Evolutionary conservation across 92 coral and sea anemone genomes (phyloP).

Genomic region (Porites lobata): DNA sequence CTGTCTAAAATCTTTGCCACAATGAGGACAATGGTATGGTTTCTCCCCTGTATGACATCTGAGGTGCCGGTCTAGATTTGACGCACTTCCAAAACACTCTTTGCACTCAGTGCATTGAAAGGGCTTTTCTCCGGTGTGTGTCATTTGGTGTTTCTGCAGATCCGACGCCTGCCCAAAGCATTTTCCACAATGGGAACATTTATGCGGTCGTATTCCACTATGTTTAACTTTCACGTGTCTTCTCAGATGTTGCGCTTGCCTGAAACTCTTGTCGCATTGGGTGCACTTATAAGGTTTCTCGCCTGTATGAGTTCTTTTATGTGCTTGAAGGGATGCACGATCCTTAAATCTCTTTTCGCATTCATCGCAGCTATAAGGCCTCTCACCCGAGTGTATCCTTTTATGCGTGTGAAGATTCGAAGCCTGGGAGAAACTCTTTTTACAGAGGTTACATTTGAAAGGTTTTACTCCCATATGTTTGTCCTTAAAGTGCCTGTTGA

Average conservation of each 20-base stretch:
- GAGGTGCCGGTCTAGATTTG: background rate
- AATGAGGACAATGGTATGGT: background rate
- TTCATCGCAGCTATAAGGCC: background rate
- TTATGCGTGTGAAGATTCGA: background rate
- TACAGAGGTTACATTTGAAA: background rate
- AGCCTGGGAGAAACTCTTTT: background rate
- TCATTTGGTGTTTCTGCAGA: background rate
- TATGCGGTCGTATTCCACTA: background rate
- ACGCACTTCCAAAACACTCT: background rate
- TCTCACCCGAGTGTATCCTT: background rate
- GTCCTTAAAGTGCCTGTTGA: background rate
- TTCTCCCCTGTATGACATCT: background rate
- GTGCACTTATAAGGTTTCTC: background rate
- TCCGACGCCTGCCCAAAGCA: conserved; percentile 1
- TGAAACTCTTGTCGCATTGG: background rate
- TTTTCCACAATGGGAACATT: background rate
- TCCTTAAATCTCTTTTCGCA: background rate
- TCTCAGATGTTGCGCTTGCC: background rate
- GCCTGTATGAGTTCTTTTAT: background rate
- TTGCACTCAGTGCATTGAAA: background rate
- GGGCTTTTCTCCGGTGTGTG: background rate
- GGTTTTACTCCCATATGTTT: background rate
- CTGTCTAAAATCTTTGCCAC: background rate
- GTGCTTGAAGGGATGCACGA: background rate
- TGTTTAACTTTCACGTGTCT: background rate